Evolutionary conservation across 2,888 invertebrate species (phyloP), one percentile per base, ranked within the genome.

Genomic region (Drosophila rellima): DNA sequence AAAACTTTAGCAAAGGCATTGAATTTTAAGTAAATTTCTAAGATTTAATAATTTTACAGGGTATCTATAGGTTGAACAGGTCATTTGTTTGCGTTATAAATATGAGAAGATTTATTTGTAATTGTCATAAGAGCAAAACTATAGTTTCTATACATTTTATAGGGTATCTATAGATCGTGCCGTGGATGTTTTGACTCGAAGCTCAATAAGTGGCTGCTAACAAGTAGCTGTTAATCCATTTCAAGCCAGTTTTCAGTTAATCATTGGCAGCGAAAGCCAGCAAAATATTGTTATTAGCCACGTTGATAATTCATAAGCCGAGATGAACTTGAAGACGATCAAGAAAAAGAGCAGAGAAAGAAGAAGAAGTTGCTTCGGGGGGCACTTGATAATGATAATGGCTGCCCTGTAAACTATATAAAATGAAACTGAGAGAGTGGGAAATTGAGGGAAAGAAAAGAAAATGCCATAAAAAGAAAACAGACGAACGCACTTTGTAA

Each of bases 241-340:
- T 56, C 42, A 42, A 74, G 64, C 74, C 56, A 66, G 81, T 63
- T 78, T 80, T 56, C 78, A 78, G 83, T 77, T 86, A 83, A 83
- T 83, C 81, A 88, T 72, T 47, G 44, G 56, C 70, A 63, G 83
- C 88, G 80, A 83, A 88, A 86, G 88, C 72, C 74, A 55, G 63
- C 69, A 56, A 56, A 82, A 88, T 88, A 85, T 88, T 88, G 65
- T 80, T 85, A 82, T 88, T 85, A 82, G 48, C 26, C 31, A 23
- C 15, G 29, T 17, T 33, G 40, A 74, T 51, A 51, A 60, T 40
- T 40, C 54, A 37, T 31, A 47, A 47, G 2, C 40, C n/a, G 8
- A 51, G 45, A 26, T 20, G 33, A 20, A 13, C 56, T 33, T 17
- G 37, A 11, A 51, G 44, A 15, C 20, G 15, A 33, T 5, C 5